Percentiles rank a stretch among this genome's conserved stretches.
Conservation (phyloP, 2,797 vertebrate genomes). For the Carcharodon carcharias region DNA sequence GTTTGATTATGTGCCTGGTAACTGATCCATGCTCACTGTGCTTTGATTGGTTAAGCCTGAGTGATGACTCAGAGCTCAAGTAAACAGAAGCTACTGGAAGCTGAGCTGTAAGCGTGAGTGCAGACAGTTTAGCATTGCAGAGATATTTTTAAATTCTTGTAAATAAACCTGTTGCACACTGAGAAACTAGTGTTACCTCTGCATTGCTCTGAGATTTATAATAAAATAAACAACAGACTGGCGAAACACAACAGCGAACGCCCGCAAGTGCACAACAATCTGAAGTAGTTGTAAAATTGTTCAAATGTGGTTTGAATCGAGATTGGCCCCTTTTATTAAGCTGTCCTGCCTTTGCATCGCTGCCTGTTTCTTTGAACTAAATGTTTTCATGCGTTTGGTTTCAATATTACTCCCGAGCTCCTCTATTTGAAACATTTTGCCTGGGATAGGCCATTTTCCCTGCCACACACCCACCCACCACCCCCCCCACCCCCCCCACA, state of each 20-base stretch:
- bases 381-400: no score
- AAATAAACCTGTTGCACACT: not conserved
- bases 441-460: no score
- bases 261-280: not conserved
- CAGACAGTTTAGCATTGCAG: not conserved
- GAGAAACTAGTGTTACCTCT: not conserved
- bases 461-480: no score
- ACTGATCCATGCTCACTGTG: not conserved
- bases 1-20: not conserved
- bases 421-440: not conserved
- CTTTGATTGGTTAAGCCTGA: not conserved
- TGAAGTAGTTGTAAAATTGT: not conserved
- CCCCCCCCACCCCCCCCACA: no score
- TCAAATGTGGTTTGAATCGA: not conserved
- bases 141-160: not conserved
- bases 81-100: not conserved
- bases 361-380: no score
- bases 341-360: not conserved
- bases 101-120: not conserved
- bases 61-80: not conserved
- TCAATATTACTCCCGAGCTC: no score
- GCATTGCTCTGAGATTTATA: not conserved
- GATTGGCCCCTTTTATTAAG: not conserved
- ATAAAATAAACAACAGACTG: not conserved
- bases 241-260: not conserved